Conservation (phyloP, 1,140 invertebrate species). For the Nephila pilipes region DNA sequence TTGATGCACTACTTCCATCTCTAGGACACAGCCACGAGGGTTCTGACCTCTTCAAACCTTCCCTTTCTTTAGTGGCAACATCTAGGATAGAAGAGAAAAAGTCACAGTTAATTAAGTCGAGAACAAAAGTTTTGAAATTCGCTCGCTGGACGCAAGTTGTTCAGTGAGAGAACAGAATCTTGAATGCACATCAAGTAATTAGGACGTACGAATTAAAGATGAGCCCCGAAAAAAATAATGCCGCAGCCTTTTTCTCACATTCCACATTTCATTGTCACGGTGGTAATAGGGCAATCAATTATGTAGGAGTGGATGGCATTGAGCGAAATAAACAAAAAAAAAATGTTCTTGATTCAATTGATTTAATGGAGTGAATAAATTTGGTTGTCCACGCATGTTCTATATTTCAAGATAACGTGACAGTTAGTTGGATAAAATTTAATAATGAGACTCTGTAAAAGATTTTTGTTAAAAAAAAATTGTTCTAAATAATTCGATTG, state of each 20-base stretch:
- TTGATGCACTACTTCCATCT: conserved; percentile 60
- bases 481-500: too few relatives aligned
- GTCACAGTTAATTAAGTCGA: not conserved
- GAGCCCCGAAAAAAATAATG: not conserved
- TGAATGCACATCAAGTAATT: not conserved
- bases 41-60: conserved; percentile 13
- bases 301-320: not conserved
- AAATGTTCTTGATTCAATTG: too few relatives aligned
- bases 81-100: not conserved
- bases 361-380: too few relatives aligned
- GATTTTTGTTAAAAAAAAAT: too few relatives aligned
- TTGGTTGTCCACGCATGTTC: too few relatives aligned
- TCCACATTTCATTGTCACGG: not conserved
- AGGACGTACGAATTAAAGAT: not conserved
- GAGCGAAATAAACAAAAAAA: too few relatives aligned
- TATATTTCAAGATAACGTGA: too few relatives aligned
- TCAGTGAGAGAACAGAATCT: not conserved
- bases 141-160: not conserved
- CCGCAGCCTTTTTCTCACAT: not conserved
- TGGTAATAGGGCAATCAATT: not conserved
- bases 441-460: too few relatives aligned
- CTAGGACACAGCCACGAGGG: not conserved
- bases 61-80: conserved; percentile 37
- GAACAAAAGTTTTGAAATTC: not conserved
- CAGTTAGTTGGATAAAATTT: too few relatives aligned